Evolutionary conservation across 2,797 vertebrate genomes (phyloP), one percentile per base, ranked within the genome.

Genomic region (Avahi laniger): DNA sequence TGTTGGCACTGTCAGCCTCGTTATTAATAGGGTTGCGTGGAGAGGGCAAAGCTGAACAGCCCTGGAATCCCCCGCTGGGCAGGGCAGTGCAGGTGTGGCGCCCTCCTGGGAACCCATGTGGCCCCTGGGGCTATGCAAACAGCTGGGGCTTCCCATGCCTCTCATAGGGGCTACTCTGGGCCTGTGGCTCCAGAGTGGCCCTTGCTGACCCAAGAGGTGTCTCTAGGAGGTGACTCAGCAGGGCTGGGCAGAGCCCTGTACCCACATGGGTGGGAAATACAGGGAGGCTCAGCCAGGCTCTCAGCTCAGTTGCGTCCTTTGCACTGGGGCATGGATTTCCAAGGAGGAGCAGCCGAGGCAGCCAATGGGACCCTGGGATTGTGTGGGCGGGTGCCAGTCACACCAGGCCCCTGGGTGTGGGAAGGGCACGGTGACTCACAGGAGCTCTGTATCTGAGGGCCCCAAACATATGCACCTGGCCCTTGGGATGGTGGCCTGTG

Each of bases 271-370:
- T 93, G 72, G 61, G 78, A 65, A 89, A 43, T 4, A n/a, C 52
- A 94, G 70, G 35, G 63, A 52, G 30, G 75, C 54, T 48, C 52
- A 41, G 38, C 73, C 33, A 75, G 93, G 46, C n/a, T 75, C 61
- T 90, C 9, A 50, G 93, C 30, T 93, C 57, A 67, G 91, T 85
- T 76, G 46, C 0, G 5, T 43, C 59, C 83, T 96, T 94, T 83
- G 94, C 59, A 28, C 48, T 1, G 48, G 73, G 79, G 65, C 80
- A 14, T 82, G 54, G n/a, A 28, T 89, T 65, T 89, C 79, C 46
- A 91, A 46, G 54, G 46, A 93, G 89, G 80, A 93, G 78, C 97
- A 75, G 79, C 59, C 0, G 35, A 85, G 73, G 78, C 57, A 96
- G 78, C 61, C 82, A 52, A 2, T 41, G 70, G 54, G 41, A 48